phyloP scores from a whole-genome alignment of 2,888 invertebrate genomes.

The Phanerotoma sp. region DNA sequence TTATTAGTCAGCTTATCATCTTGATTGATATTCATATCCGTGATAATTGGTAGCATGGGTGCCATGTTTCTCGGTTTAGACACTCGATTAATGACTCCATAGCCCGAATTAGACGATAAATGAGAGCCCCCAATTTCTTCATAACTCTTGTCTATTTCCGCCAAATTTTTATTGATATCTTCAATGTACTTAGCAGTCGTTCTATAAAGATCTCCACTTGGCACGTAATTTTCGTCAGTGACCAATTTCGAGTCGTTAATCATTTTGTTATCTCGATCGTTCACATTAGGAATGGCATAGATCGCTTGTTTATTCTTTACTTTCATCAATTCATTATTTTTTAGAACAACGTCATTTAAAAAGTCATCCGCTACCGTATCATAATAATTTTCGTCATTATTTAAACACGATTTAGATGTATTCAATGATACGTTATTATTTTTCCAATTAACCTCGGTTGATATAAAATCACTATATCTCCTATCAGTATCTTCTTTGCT shows the following conservation, averaged over 20 bases:
- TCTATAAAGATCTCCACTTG: slow-evolving; percentile 49
- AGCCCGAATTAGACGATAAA: slow-evolving; percentile 2
- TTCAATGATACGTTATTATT: slow-evolving; percentile 10
- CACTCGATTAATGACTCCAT: slow-evolving; percentile 4
- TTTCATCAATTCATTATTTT: slow-evolving; percentile 6
- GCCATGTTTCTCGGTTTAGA: slow-evolving; percentile 44
- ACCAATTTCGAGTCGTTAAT: slow-evolving; percentile 10
- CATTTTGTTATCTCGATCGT: slow-evolving; percentile 24
- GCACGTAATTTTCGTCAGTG: slow-evolving; percentile 47
- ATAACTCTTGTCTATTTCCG: slow-evolving; percentile 51
- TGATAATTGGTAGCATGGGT: slow-evolving; percentile 49
- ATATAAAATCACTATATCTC: slow-evolving; percentile 38
- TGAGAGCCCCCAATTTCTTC: slow-evolving; percentile 43
- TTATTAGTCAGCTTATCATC: slow-evolving; percentile 27
- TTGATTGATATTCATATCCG: slow-evolving; percentile 39
- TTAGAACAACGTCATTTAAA: slow-evolving; percentile 7
- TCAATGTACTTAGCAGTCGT: slow-evolving; percentile 51
- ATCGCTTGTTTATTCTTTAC: slow-evolving; percentile 38
- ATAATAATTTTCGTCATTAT: slow-evolving; percentile 24
- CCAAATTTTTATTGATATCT: slow-evolving; percentile 51
- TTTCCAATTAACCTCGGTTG: slow-evolving; percentile 29
- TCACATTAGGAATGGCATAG: slow-evolving; percentile 45
- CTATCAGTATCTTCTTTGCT: slow-evolving; percentile 21
- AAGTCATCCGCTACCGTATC: slow-evolving; percentile 24
- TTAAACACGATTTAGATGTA: background rate